Evolutionary conservation across 2,113 vertebrate species (phyloP).

Genomic region (Eubucco bourcierii): DNA sequence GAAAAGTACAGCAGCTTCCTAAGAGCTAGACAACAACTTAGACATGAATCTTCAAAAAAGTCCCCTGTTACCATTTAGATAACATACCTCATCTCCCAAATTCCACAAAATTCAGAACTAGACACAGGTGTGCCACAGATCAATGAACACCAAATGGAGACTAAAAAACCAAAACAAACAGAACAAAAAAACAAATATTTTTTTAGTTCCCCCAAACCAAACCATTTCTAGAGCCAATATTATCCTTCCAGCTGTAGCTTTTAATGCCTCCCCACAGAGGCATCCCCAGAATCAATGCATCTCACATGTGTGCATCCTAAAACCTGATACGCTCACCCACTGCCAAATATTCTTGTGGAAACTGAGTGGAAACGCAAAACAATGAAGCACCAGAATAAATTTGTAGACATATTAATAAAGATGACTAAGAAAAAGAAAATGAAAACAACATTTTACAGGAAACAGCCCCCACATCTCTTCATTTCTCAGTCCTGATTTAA

Average conservation of each 20-base stretch:
- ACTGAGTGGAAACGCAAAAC: neutral
- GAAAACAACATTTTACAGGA: neutral
- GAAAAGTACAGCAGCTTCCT: neutral
- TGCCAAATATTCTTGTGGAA: neutral
- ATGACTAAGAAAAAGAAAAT: neutral
- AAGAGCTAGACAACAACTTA: neutral
- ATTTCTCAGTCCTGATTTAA: neutral
- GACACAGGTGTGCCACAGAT: neutral
- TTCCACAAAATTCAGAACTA: neutral
- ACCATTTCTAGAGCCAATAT: neutral
- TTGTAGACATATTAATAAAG: neutral
- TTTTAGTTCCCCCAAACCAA: no score
- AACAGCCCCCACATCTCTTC: neutral
- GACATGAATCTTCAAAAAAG: neutral
- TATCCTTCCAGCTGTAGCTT: neutral
- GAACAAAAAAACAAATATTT: no score
- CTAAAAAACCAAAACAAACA: neutral
- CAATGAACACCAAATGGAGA: neutral
- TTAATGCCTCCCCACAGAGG: neutral
- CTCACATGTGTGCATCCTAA: neutral
- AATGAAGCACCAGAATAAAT: neutral
- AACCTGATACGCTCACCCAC: neutral
- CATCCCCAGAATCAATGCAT: neutral
- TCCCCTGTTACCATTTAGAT: neutral
- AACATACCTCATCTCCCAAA: neutral